Conservation (phyloP, 2,113 vertebrate species). For the Ancistrus triradiatus region DNA sequence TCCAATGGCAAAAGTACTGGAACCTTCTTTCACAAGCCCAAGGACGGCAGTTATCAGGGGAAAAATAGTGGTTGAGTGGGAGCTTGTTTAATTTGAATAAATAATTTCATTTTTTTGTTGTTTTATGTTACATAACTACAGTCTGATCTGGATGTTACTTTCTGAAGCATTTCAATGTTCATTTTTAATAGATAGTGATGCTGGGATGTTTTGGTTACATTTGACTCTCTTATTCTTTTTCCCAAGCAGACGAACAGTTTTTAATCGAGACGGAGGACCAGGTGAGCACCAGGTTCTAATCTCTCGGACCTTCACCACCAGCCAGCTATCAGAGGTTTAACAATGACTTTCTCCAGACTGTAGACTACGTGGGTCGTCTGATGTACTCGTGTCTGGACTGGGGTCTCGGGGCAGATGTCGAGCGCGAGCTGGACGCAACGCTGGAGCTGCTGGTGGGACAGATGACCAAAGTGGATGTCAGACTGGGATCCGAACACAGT, state of each 20-base stretch:
- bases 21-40: too few relatives aligned
- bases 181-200: too few relatives aligned
- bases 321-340: not conserved
- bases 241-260: conserved; percentile 22
- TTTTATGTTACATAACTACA: too few relatives aligned
- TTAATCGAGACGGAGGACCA: conserved; percentile 46
- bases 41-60: too few relatives aligned
- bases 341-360: conserved; percentile 49
- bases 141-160: too few relatives aligned
- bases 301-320: not conserved
- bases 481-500: conserved; percentile 16
- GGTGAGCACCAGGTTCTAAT: conserved; percentile 24
- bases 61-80: too few relatives aligned
- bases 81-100: too few relatives aligned
- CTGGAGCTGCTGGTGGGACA: conserved; percentile 62
- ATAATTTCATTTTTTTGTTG: too few relatives aligned
- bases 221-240: too few relatives aligned
- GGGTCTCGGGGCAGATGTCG: conserved; percentile 62
- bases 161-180: too few relatives aligned
- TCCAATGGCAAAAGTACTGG: too few relatives aligned
- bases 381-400: conserved; percentile 72
- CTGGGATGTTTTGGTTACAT: too few relatives aligned
- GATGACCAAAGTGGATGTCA: conserved; percentile 59
- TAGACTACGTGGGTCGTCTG: conserved; percentile 59
- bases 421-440: conserved; percentile 61